Evolutionary conservation across 1,140 invertebrate genomes (phyloP).

Genomic region (Oreohelix idahoensis): DNA sequence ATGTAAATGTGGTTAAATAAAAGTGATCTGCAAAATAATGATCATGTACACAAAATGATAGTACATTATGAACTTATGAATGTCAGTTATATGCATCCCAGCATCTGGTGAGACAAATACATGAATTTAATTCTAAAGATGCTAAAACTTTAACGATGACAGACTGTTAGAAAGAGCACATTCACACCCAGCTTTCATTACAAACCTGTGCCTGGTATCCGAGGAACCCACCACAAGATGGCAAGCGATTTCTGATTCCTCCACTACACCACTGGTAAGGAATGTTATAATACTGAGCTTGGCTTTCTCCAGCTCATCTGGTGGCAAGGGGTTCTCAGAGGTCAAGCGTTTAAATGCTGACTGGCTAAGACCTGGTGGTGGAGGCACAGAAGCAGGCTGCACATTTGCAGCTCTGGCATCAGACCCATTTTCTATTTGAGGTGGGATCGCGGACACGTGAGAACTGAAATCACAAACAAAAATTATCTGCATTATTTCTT

Average conservation of each 20-base stretch:
- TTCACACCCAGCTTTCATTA: too few relatives aligned
- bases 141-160: too few relatives aligned
- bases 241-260: slow-evolving; percentile 82
- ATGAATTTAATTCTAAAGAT: too few relatives aligned
- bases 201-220: slow-evolving; percentile 81
- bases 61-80: too few relatives aligned
- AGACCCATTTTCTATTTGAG: slow-evolving; percentile 1
- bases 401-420: slow-evolving; percentile 16
- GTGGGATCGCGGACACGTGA: slow-evolving; percentile 25
- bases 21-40: too few relatives aligned
- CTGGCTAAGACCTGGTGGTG: slow-evolving; percentile 85
- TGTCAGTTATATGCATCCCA: too few relatives aligned
- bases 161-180: too few relatives aligned
- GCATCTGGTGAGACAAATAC: too few relatives aligned
- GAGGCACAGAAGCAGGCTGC: slow-evolving; percentile 36
- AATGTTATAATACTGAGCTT: slow-evolving; percentile 89
- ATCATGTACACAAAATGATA: too few relatives aligned
- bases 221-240: slow-evolving; percentile 88
- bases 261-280: slow-evolving; percentile 83
- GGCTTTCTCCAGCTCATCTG: slow-evolving; percentile 87
- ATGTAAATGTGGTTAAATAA: too few relatives aligned
- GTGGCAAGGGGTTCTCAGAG: slow-evolving; percentile 81
- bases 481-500: too few relatives aligned
- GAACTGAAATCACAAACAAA: slow-evolving; percentile 36
- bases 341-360: slow-evolving; percentile 86